Base-by-base conservation (phyloP, 2,797 vertebrate species). In the Orientallactaga sibirica region DNA sequence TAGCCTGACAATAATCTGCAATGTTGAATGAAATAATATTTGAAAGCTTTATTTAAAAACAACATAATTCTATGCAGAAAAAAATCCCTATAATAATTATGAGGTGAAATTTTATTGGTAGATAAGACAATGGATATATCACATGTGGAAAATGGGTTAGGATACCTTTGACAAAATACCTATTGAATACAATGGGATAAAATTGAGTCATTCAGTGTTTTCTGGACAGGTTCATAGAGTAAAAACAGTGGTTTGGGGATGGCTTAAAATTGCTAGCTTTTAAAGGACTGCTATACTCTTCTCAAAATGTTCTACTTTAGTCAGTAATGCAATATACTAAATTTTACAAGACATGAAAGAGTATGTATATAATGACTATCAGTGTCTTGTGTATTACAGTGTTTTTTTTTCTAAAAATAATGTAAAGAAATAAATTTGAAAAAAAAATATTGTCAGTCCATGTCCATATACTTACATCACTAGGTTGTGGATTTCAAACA, bases 11-110 rank as follows among this genome's bases (percentile, higher is more conserved):
- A 77, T 67, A 61, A 77, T 52, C 88, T 66, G 87, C 97, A 76
- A 66, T 86, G 29, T 82, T 58, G 79, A 86, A 66, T 41, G 86
- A 80, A 88, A 86, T 22, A 78, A 84, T 94, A 84, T 92, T 15
- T 89, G 79, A 92, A 96, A 94, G 41, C 27, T 84, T 97, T 94
- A 77, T 76, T 95, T 84, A 90, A 86, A 79, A 85, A 76, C 20
- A 74, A 20, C 71, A 64, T 43, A 27, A 5, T 61, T 43, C 7
- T 79, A 55, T 81, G 20, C 14, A 66, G 41, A 84, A 93, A 27
- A 2, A 1, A 61, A 20, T 55, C 93, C 22, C n/a, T 73, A 24
- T 66, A 84, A 77, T 61, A 80, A 70, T 5, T 20, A 61, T 1
- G 48, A 15, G 52, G 48, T 70, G 14, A 86, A 33, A 41, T 48